Evolutionary conservation across 2,888 invertebrate genomes (phyloP).

Genomic region (Selenia dentaria): DNA sequence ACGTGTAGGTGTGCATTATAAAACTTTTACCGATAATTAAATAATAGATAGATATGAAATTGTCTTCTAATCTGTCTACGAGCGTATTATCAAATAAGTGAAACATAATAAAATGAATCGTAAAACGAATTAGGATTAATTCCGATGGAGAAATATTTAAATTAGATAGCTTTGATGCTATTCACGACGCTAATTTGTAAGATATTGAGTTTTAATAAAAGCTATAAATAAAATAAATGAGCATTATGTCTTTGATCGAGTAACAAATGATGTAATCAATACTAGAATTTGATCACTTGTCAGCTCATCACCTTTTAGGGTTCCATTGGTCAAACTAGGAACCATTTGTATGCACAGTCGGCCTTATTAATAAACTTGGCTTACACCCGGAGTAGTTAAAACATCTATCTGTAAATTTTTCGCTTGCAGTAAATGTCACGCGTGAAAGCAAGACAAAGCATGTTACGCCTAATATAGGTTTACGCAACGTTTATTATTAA

Average conservation of each 20-base stretch:
- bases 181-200: slow-evolving; percentile 17
- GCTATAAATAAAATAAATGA: slow-evolving; percentile 14
- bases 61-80: slow-evolving; percentile 2
- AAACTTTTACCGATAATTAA: slow-evolving; percentile 18
- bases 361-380: too few relatives aligned
- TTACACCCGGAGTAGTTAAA: too few relatives aligned
- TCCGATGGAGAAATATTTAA: slow-evolving; percentile 28
- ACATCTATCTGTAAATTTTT: too few relatives aligned
- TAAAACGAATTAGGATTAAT: slow-evolving; percentile 21
- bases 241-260: slow-evolving; percentile 2
- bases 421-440: too few relatives aligned
- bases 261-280: slow-evolving; percentile 16
- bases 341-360: too few relatives aligned
- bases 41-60: not conserved
- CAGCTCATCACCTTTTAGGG: not conserved
- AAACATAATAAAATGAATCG: slow-evolving; percentile 19
- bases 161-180: slow-evolving; percentile 21
- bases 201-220: slow-evolving; percentile 32
- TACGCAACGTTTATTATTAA: too few relatives aligned
- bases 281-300: slow-evolving; percentile 4
- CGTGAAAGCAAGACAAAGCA: too few relatives aligned
- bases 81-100: slow-evolving; percentile 16
- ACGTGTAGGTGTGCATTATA: slow-evolving; percentile 18
- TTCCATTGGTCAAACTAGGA: too few relatives aligned
- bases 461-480: too few relatives aligned